Evolutionary conservation across 2,888 invertebrate species (phyloP).

Genomic region (Tipula helvola): DNA sequence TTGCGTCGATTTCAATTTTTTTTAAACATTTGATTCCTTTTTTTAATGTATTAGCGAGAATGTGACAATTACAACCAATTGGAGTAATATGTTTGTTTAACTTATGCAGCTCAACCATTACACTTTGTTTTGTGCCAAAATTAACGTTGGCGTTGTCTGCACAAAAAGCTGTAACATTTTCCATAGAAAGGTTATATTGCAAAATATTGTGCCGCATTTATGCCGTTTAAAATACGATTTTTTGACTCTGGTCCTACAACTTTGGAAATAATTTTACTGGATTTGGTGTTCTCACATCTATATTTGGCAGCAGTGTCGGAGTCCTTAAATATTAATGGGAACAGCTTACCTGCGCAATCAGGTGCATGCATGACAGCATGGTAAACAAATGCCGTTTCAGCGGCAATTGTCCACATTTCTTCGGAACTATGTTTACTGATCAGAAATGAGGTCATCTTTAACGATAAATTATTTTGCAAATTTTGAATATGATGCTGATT

Average conservation of each 20-base stretch:
- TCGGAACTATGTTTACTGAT: not conserved
- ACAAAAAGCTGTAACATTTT: not conserved
- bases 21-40: not conserved
- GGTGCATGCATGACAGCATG: not conserved
- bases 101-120: too few relatives aligned
- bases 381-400: too few relatives aligned
- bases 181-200: not conserved
- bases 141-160: not conserved
- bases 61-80: not conserved
- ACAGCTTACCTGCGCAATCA: not conserved
- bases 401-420: not conserved
- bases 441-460: not conserved
- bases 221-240: too few relatives aligned
- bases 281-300: not conserved
- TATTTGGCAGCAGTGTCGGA: not conserved
- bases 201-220: too few relatives aligned
- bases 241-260: too few relatives aligned
- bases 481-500: not conserved
- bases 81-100: not conserved
- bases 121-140: not conserved
- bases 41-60: not conserved
- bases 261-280: not conserved
- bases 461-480: not conserved
- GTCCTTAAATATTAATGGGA: not conserved
- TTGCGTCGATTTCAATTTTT: not conserved